Conservation (phyloP, 1,140 invertebrate species). For the Macrosteles quadrilineatus region DNA sequence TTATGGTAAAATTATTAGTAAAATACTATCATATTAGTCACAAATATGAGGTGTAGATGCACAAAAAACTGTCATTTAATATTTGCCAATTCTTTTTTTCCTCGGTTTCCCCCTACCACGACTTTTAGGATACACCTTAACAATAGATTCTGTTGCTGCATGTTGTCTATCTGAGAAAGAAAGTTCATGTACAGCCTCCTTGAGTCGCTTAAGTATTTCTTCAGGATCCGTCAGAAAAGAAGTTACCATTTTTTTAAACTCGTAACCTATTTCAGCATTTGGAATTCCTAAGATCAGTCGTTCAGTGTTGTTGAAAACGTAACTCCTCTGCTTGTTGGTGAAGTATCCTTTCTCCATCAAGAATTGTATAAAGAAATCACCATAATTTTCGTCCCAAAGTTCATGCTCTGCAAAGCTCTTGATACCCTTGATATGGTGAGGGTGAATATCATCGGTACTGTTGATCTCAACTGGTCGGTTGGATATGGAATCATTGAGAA, state of each 20-base stretch:
- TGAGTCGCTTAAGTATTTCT: background rate
- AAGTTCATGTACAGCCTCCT: background rate
- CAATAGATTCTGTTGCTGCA: too few relatives aligned
- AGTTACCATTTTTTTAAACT: background rate
- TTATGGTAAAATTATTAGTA: too few relatives aligned
- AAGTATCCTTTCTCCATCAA: constrained; percentile 4
- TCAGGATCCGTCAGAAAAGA: background rate
- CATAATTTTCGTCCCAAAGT: background rate
- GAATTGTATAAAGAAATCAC: background rate
- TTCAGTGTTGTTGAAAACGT: background rate
- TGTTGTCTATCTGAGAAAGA: background rate
- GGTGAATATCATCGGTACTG: background rate
- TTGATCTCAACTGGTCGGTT: background rate
- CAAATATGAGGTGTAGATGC: too few relatives aligned
- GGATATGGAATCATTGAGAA: background rate
- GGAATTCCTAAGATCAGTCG: background rate
- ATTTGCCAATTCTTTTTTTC: too few relatives aligned
- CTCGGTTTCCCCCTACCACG: too few relatives aligned
- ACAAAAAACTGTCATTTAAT: too few relatives aligned
- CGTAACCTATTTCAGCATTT: background rate
- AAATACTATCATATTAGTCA: too few relatives aligned
- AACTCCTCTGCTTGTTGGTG: background rate
- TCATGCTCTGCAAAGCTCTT: background rate
- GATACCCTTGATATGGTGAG: background rate
- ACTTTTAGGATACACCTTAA: too few relatives aligned